phyloP scores from a whole-genome alignment of 2,797 vertebrate genomes.

The Acipenser transmontanus region DNA sequence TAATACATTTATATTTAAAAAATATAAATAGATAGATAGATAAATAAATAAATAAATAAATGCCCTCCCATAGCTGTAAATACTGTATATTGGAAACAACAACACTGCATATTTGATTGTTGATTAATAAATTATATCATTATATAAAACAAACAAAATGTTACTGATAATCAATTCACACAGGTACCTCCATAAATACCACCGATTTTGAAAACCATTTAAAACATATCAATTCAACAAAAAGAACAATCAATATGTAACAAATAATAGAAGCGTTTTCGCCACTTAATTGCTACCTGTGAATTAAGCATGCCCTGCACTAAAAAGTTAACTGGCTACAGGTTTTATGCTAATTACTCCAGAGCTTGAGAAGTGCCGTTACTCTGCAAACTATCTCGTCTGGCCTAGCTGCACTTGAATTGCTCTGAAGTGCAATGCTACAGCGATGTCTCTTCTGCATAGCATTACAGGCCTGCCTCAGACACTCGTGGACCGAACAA shows the following conservation, averaged over 20 bases:
- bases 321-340: slow-evolving; percentile 40
- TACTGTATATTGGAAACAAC: neutral
- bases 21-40: neutral
- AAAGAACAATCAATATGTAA: too few species aligned
- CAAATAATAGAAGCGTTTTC: too few species aligned
- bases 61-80: neutral
- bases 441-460: slow-evolving; percentile 30
- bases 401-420: slow-evolving; percentile 33
- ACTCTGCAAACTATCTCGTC: slow-evolving; percentile 29
- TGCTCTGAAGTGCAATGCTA: slow-evolving; percentile 19
- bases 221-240: too few species aligned
- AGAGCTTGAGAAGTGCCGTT: slow-evolving; percentile 28
- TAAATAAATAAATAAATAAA: too few species aligned
- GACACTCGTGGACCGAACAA: slow-evolving; percentile 30
- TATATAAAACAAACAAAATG: too few species aligned
- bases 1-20: too few species aligned
- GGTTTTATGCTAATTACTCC: slow-evolving; percentile 34
- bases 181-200: too few species aligned
- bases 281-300: too few species aligned
- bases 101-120: neutral
- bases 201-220: too few species aligned
- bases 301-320: slow-evolving; percentile 28
- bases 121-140: neutral
- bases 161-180: too few species aligned
- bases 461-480: slow-evolving; percentile 34